A percentile compares a stretch with the other conserved stretches of the same genome.
phyloP scores from a whole-genome alignment of 2,888 invertebrate genomes.

The Microctonus brassicae region DNA sequence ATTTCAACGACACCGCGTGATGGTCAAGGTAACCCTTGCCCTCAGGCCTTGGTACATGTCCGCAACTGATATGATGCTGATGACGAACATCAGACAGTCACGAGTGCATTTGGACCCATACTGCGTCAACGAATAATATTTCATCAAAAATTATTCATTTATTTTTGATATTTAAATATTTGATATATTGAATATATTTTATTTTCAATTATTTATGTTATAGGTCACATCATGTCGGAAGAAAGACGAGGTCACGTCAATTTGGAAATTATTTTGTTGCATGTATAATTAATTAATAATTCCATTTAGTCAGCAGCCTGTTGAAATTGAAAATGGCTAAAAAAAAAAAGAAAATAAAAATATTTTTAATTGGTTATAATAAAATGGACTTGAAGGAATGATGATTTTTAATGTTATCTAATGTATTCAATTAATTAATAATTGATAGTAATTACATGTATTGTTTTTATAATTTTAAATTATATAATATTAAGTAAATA shows the following conservation, averaged over 20 bases:
- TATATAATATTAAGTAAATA: too few relatives aligned
- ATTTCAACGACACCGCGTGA: slow-evolving; percentile 41
- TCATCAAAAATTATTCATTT: too few relatives aligned
- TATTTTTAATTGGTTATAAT: too few relatives aligned
- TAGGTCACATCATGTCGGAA: slow-evolving; percentile 7
- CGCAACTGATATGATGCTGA: neutral
- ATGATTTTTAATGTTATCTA: neutral
- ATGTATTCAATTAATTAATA: neutral
- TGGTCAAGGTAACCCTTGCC: slow-evolving; percentile 60
- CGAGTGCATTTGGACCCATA: slow-evolving; percentile 4
- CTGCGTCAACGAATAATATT: neutral
- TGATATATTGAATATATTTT: neutral
- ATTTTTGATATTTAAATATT: neutral
- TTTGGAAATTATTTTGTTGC: neutral
- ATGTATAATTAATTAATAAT: neutral
- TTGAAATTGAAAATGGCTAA: neutral
- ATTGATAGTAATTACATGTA: neutral
- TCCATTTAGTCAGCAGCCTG: too few relatives aligned
- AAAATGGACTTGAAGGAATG: neutral
- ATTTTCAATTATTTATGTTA: neutral
- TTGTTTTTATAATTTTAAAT: neutral
- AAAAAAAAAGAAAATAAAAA: too few relatives aligned
- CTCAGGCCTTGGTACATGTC: slow-evolving; percentile 36
- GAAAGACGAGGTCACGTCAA: neutral
- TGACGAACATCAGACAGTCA: too few relatives aligned